Percentiles rank a stretch among this genome's conserved stretches.
These are phyloP conservation scores for Andrena bucephala DNA, from an alignment of 2,888 invertebrate genomes.

Conservation along the genomic window DNA sequence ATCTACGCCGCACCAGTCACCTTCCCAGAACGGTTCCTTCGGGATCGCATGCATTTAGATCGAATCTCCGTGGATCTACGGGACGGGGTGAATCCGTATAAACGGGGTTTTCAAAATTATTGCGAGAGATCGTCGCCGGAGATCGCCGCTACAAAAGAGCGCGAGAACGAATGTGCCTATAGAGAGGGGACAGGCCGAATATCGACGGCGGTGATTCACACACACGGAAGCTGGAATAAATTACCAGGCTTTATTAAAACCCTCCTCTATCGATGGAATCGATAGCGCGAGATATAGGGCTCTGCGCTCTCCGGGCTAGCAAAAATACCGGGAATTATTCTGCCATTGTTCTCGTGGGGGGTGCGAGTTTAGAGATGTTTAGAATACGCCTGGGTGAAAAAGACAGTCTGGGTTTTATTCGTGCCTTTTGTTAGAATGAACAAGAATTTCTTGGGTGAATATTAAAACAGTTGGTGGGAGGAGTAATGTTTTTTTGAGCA, in stretches of 20 bases:
- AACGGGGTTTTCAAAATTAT: conserved; percentile 50
- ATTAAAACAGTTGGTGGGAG: too few species aligned
- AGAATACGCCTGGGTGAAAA: not conserved
- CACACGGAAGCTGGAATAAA: conserved; percentile 32
- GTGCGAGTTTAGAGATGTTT: not conserved
- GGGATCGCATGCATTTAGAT: conserved; percentile 44
- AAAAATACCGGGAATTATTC: not conserved
- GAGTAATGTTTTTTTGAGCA: too few species aligned
- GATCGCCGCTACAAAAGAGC: conserved; percentile 36
- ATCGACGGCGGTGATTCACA: conserved; percentile 37
- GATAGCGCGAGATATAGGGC: conserved; percentile 5
- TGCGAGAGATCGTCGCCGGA: conserved; percentile 48
- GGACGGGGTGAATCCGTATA: conserved; percentile 23
- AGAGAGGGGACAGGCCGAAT: conserved; percentile 37
- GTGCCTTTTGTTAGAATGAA: too few species aligned
- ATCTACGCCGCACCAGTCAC: conserved; percentile 6
- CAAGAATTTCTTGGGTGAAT: too few species aligned
- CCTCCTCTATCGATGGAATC: conserved; percentile 8
- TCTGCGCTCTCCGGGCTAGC: not conserved
- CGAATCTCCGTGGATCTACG: conserved; percentile 58
- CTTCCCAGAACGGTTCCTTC: conserved; percentile 20
- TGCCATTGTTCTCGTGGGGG: conserved; percentile 9
- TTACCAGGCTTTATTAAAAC: conserved; percentile 27
- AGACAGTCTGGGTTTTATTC: not conserved
- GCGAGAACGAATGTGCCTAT: conserved; percentile 31